Base-by-base conservation (phyloP, 2,797 vertebrate species). In the Mormyrus hasselquistii region DNA sequence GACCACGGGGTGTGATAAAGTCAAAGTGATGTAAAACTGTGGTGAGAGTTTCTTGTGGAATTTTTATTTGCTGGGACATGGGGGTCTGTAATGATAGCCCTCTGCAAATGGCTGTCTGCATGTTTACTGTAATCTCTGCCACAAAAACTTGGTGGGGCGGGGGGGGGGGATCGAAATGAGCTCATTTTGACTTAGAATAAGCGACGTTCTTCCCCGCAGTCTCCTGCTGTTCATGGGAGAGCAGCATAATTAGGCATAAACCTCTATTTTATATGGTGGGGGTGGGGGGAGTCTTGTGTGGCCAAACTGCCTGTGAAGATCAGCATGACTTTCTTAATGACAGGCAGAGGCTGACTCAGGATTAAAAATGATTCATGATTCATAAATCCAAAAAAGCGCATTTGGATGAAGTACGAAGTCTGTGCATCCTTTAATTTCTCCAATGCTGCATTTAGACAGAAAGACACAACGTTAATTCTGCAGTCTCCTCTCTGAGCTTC, bases 201-300 rank as follows among this genome's bases (percentile, higher is more conserved):
- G 44, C 7, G 8, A 82, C 6, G 41, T 47, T 73, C 41, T 14
- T 50, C 73, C 34, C 73, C 0, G 4, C 65, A n/a, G 14, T 25
- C 34, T 38, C 25, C 19, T 16, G 34, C 52, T 62, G 82, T 59
- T 59, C 55, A 49, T 16, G 12, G 14, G 38, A 49, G 52, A 4
- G 53, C 41, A 52, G 82, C 82, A 62, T 88, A 84, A 84, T 88
- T 84, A 84, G 53, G 41, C 14, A 62, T 88, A 88, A 88, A 55
- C 76, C 10, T 50, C 38, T n/a, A 49, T 84, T 84, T 88, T 41
- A 76, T 44, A 76, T 76, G 73, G 50, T 83, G 73, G 22, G 10
- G 12, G 4, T 29, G 6, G 29, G 41, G 29, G 8, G 1, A 19
- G 34, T 41, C 19, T 62, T 14, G 55, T 29, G 10, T 47, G 57